Evolutionary conservation across 2,797 vertebrate species (phyloP).

Genomic region (Poliocrania exsul): DNA sequence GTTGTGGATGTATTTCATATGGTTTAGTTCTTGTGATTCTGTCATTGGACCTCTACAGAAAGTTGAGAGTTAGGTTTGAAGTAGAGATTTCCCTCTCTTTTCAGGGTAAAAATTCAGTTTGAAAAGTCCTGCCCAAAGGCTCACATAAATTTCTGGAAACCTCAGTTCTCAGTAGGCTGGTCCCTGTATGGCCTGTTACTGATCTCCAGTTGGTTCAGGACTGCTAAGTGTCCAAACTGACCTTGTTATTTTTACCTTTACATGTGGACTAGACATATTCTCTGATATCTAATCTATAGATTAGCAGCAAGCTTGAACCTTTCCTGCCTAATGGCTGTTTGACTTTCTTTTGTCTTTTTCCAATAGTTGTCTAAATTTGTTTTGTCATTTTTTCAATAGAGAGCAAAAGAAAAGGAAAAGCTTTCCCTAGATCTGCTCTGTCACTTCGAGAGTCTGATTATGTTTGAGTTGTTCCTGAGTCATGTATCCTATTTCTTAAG

Average conservation of each 20-base stretch:
- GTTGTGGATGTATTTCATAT: not conserved
- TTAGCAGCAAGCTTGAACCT: not conserved
- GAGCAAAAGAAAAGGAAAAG: not conserved
- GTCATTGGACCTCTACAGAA: not conserved
- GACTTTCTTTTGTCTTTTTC: not conserved
- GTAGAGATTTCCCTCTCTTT: not conserved
- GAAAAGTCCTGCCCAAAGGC: not conserved
- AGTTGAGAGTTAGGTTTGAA: not conserved
- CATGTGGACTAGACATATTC: not conserved
- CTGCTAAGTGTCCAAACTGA: not conserved
- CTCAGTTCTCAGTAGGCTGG: not conserved
- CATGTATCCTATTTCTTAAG: not conserved
- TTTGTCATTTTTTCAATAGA: not conserved
- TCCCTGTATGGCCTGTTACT: not conserved
- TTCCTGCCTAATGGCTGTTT: not conserved
- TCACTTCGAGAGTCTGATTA: not conserved
- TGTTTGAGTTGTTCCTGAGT: not conserved
- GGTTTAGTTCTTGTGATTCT: not conserved
- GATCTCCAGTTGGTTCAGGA: not conserved
- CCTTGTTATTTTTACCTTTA: not conserved
- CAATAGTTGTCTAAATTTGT: not conserved
- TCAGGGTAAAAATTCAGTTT: not conserved
- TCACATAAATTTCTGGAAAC: not conserved
- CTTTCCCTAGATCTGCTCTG: not conserved
- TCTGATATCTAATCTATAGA: not conserved